Evolutionary conservation across 2,113 vertebrate species (phyloP), one percentile per base, ranked within the genome.

Genomic region (Cryptotis parvus): DNA sequence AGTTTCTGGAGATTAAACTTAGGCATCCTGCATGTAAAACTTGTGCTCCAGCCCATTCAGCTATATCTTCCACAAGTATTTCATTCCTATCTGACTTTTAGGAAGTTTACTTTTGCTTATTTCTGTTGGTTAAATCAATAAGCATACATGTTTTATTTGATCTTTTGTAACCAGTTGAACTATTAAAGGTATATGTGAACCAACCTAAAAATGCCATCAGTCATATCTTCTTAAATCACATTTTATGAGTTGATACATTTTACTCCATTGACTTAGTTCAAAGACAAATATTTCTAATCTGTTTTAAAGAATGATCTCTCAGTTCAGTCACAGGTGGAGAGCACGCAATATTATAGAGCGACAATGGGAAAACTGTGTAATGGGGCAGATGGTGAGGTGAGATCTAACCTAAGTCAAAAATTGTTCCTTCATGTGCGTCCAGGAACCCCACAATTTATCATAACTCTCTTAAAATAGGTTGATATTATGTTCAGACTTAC

Each of bases 201-300:
- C 84, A 90, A 73, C 65, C 29, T 37, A 77, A 90, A 95, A 73
- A 29, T 65, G 58, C 70, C 83, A 88, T 85, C 0, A 41, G 66
- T 80, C 58, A 4, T 15, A 29, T 65, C 87, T 22, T 84, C 85
- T 83, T 84, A n/a, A 92, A 52, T 78, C 69, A 26, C 2, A 90
- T 33, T 35, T 61, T 35, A 92, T 31, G 94, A 97, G 93, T 43
- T 29, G 76, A 49, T 15, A 35, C 73, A n/a, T 35, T 95, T 73
- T 96, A 86, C 90, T 24, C 74, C 45, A 45, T 88, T 94, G 76
- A 90, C 82, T 94, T 92, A 94, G 86, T 91, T 96, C 77, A 68
- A 45, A 5, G 22, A 66, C 39, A 55, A 73, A 82, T 73, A 94
- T 49, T 63, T 73, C 84, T 79, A 94, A 75, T 20, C 20, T 26